phyloP scores from a whole-genome alignment of 2,888 invertebrate genomes.

The Physocephala rufipes region DNA sequence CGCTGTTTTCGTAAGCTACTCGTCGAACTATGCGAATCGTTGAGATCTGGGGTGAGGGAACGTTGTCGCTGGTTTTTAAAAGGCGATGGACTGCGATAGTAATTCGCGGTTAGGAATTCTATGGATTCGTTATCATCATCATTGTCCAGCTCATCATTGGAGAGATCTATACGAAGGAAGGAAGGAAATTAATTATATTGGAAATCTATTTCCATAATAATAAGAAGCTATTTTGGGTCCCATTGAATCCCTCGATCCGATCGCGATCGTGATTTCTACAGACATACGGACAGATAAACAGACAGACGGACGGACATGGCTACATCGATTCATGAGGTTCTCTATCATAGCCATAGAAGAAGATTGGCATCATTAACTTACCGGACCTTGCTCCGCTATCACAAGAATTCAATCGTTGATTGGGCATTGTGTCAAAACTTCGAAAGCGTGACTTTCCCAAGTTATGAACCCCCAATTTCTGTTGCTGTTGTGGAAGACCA shows the following conservation, averaged over 20 bases:
- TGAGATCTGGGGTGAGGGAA: constrained; percentile 64
- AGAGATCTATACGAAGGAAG: constrained; percentile 62
- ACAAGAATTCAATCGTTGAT: constrained; percentile 67
- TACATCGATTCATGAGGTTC: too few species aligned
- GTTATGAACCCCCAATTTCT: background rate
- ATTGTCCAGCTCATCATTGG: constrained; percentile 69
- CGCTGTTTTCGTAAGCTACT: constrained; percentile 62
- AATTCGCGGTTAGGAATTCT: constrained; percentile 60
- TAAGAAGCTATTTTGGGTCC: too few species aligned
- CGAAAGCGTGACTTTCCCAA: constrained; percentile 71
- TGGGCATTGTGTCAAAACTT: constrained; percentile 70
- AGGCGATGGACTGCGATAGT: constrained; percentile 57
- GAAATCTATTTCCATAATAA: too few species aligned
- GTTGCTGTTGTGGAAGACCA: constrained; percentile 33
- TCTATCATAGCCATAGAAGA: too few species aligned
- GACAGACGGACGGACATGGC: too few species aligned
- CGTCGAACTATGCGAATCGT: constrained; percentile 63
- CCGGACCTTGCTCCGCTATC: constrained; percentile 66
- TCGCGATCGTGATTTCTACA: too few species aligned
- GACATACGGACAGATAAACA: too few species aligned
- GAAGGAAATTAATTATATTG: too few species aligned
- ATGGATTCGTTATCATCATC: constrained; percentile 65
- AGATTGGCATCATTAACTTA: too few species aligned
- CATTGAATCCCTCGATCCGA: too few species aligned
- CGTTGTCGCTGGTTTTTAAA: constrained; percentile 62